Evolutionary conservation across 37 sponge, comb jelly and placozoan genomes (phyloP), one percentile per base, ranked within the genome.

Genomic region (Lycopodina hypogea): DNA sequence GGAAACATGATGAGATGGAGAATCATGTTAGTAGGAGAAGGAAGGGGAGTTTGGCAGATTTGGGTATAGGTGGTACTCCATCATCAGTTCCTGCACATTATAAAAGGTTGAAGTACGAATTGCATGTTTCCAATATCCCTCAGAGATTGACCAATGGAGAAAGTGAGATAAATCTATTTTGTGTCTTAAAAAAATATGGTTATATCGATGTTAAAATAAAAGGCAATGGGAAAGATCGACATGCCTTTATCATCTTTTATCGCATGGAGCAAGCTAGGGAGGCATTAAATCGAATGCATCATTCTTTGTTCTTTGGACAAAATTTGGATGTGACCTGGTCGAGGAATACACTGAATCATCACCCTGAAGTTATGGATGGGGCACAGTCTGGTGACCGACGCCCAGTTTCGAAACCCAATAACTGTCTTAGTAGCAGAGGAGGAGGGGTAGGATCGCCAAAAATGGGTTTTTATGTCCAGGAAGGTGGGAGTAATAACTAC

Each of bases 201-300:
- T 85, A 72, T 29, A 66, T 90, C 28, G 73, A 78, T 57, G 74
- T 93, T 18, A 84, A 90, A 59, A 85, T 93, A 40, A 66, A 84
- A 14, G 94, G 94, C 6, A 75, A 41, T 36, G 86, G 85, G 11
- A 83, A 70, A 59, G 88, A 87, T n/a, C 60, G 94, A 62, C 87
- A 87, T 63, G 94, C 85, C 33, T 89, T 86, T 76, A 78, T 93
- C 45, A 89, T 90, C 62, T 93, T 90, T 68, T 69, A 71, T 1
- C 65, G 77, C 33, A 66, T 79, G 53, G 86, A 78, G 19, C 86
- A 85, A 24, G 93, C 93, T 21, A 50, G 74, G 51, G 36, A 52
- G 21, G 92, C 92, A 19, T 65, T 35, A 11, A 40, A 63, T 37
- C 81, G 84, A 4, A 78, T 79, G 50, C 81, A 88, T 22, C 67